Percentiles rank a stretch among this genome's conserved stretches.
These are phyloP conservation scores for Oostethus manadensis DNA, from an alignment of 2,113 vertebrate species.

Conservation along the genomic window DNA sequence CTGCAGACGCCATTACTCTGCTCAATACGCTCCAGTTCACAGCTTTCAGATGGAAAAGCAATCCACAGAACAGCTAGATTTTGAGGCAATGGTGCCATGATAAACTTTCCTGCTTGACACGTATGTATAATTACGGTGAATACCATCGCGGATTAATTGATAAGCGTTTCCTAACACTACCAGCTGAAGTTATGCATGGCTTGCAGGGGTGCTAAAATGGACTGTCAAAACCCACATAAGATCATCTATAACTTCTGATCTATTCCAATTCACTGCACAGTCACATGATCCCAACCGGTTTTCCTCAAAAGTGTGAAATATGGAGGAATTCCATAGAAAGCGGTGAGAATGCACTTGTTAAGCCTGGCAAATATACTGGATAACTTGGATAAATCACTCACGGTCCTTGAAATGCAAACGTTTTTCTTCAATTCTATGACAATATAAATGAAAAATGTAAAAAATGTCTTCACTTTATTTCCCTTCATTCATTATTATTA, in stretches of 20 bases:
- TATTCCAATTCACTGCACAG: not conserved
- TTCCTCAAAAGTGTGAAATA: not conserved
- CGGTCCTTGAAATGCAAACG: not conserved
- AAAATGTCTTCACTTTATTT: not conserved
- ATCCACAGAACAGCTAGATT: not conserved
- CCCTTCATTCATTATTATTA: not conserved
- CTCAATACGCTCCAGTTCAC: not conserved
- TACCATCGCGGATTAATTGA: too few relatives aligned
- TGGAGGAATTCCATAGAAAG: too few relatives aligned
- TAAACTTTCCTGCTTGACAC: too few relatives aligned
- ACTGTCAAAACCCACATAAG: not conserved
- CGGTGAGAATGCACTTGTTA: not conserved
- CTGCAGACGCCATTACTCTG: not conserved
- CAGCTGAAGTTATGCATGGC: too few relatives aligned
- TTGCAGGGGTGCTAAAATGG: not conserved
- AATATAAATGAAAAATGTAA: not conserved
- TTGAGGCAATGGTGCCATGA: not conserved
- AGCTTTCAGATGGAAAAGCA: not conserved
- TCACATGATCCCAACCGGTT: not conserved
- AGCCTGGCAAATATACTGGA: too few relatives aligned
- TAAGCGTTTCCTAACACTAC: not conserved
- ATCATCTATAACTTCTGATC: not conserved
- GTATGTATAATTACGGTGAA: too few relatives aligned
- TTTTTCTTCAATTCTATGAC: not conserved
- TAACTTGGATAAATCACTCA: not conserved